Evolutionary conservation across 2,113 vertebrate species (phyloP).

Genomic region (Corythornis madagascariensis): DNA sequence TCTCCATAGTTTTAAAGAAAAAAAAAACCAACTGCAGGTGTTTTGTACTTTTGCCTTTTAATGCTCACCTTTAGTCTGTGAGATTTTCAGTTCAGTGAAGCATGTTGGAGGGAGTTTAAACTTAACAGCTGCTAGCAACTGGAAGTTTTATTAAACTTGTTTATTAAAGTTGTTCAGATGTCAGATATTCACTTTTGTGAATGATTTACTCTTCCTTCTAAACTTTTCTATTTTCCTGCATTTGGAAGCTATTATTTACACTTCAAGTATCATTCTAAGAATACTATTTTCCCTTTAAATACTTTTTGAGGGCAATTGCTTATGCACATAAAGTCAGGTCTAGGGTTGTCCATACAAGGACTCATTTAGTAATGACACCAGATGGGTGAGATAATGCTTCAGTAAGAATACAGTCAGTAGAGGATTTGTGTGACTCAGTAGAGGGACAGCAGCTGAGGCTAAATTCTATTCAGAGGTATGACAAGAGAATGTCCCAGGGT

Average conservation of each 20-base stretch:
- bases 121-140: neutral
- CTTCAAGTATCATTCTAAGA: neutral
- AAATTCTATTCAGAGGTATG: neutral
- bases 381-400: neutral
- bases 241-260: neutral
- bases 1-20: neutral
- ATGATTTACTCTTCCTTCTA: neutral
- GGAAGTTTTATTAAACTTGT: neutral
- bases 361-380: neutral
- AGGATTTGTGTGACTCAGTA: neutral
- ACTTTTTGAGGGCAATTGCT: neutral
- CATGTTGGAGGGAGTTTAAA: neutral
- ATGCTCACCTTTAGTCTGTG: neutral
- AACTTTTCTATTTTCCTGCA: neutral
- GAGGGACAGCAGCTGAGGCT: neutral
- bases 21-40: neutral
- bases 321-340: neutral
- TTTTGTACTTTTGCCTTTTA: neutral
- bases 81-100: neutral
- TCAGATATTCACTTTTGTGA: neutral
- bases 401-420: neutral
- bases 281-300: neutral
- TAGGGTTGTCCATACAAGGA: neutral
- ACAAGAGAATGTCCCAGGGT: neutral
- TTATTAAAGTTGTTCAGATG: neutral